phyloP scores from a whole-genome alignment of 2,797 vertebrate genomes.

The Micromesistius poutassou region DNA sequence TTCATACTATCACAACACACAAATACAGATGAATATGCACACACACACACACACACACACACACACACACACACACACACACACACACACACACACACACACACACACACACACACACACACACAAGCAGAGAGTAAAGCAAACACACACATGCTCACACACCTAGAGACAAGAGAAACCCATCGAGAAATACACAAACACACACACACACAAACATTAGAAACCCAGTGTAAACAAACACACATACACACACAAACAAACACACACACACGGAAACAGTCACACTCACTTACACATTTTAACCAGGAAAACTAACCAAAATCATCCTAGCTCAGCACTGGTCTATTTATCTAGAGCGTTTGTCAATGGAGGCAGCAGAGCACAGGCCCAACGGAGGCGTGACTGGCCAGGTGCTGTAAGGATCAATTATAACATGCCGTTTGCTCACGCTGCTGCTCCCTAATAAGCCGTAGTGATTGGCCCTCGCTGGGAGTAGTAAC shows the following conservation, averaged over 20 bases:
- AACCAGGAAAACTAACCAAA: neutral
- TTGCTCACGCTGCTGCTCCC: neutral
- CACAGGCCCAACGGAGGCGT: neutral
- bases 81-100: no score
- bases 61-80: no score
- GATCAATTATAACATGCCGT: neutral
- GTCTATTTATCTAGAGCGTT: neutral
- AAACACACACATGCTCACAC: conserved; percentile 25
- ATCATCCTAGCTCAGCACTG: neutral
- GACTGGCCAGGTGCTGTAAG: neutral
- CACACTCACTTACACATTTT: neutral
- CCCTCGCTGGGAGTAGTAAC: neutral
- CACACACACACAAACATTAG: no score
- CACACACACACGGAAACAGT: neutral
- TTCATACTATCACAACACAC: no score
- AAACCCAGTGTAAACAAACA: neutral
- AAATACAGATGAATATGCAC: no score
- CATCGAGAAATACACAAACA: no score
- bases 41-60: no score
- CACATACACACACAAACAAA: neutral
- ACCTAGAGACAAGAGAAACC: neutral
- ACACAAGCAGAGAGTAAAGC: conserved; percentile 17
- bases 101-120: conserved; percentile 12
- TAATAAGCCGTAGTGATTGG: neutral
- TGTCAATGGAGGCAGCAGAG: neutral